Conservation (phyloP, 1,140 invertebrate genomes). For the Pseudomyrmex gracilis region DNA sequence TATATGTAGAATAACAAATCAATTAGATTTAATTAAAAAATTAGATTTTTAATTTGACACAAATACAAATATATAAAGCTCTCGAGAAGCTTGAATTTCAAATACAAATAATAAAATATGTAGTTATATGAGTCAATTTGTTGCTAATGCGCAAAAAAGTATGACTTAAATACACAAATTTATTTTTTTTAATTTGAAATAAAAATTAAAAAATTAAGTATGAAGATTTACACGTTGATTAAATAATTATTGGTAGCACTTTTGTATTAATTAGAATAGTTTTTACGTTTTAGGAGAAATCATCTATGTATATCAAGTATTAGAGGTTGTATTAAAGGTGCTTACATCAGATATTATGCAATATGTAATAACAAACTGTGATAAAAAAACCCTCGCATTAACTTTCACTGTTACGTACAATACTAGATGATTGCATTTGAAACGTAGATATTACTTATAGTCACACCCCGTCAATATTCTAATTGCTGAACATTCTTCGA, state of each 20-base stretch:
- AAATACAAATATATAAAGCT: too few species aligned
- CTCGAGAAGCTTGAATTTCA: too few species aligned
- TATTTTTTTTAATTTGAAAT: too few species aligned
- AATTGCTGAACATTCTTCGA: not conserved
- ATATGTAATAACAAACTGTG: slow-evolving; percentile 3
- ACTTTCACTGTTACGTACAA: slow-evolving; percentile 19
- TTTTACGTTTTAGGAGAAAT: not conserved
- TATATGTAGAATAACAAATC: too few species aligned
- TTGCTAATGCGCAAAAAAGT: not conserved
- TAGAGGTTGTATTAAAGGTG: not conserved
- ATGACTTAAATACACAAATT: too few species aligned
- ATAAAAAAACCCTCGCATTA: not conserved
- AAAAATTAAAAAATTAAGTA: too few species aligned
- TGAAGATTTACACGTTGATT: not conserved
- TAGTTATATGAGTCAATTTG: too few species aligned
- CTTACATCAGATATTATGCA: not conserved
- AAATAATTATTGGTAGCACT: not conserved
- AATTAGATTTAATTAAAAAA: too few species aligned
- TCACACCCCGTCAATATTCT: not conserved
- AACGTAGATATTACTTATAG: slow-evolving; percentile 25
- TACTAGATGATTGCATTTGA: slow-evolving; percentile 14
- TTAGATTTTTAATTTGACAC: too few species aligned
- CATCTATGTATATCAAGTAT: slow-evolving; percentile 5
- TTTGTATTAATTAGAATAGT: not conserved
- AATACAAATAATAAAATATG: too few species aligned